Base-by-base conservation (phyloP, 1,140 invertebrate genomes). In the Sinella curviseta region DNA sequence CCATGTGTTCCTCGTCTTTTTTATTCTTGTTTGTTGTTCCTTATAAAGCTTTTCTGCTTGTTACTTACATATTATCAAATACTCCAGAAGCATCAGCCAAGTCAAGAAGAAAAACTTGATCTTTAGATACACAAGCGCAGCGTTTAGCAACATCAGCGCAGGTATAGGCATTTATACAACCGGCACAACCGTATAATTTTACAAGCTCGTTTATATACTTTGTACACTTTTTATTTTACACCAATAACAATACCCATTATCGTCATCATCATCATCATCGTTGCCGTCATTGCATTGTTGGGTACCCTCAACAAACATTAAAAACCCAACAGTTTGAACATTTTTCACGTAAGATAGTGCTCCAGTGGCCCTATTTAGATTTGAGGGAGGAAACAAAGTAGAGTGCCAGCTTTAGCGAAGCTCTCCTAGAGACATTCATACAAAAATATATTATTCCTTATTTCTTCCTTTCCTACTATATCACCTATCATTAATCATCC, bases 1-100 rank as follows among this genome's bases (percentile, higher is more conserved):
- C 76, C 80, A 78, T 77, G 77, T 81, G 80, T 78, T 78, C 67
- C 55, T 74, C 73, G 39, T 70, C 79, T 81, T 73, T 35, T 31
- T 65, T 20, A 76, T 76, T 54, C 4, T 55, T 70, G 1, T 16
- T 70, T 28, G 1, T 70, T 17, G 20, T 17, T 2, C 26, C 39
- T 48, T 48, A 48, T 48, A 48, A 48, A 48, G 39, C 8, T 48
- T 48, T 48, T 8, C 20, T 12, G 39, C 20, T 12, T 12, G 8
- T 48, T 48, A 8, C 20, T 48, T 48, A 48, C 39, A 12, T 48
- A 20, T 48, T 48, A 48, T 48, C 39, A 48, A 20, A 48, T 48
- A 48, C 39, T 48, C 39, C 39, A 48, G 39, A 8, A 48, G 39
- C 39, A n/a, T n/a, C 39, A 48, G 39, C 39, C 39, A 48, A 48